Evolutionary conservation across 2,888 invertebrate species (phyloP), one percentile per base, ranked within the genome.

Genomic region (Platycheirus albimanus): DNA sequence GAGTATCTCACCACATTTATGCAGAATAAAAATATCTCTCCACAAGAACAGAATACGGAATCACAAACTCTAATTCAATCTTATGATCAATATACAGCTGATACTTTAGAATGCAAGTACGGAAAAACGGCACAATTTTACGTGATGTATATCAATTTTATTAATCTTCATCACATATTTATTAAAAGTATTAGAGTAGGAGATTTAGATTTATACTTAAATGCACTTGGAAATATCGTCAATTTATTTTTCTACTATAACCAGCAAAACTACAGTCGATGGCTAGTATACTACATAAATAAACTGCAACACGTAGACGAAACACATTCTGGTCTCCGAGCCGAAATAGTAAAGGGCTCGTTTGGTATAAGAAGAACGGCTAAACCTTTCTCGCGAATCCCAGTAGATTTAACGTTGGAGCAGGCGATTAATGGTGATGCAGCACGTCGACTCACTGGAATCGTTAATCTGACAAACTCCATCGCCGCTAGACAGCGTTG

Each of bases 361-460:
- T 41, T 41, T 41, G 41, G 41, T 13, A 41, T 41, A 2, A 41
- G 11, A 86, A 75, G 88, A 78, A 89, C 78, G 4, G 45, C 56
- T 20, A 89, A 89, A 67, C 61, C 86, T 13, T 89, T 88, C 85
- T 89, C 89, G 3, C 85, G 86, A 77, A 72, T 84, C 24, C 87
- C 88, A 0, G 85, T 88, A 67, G 89, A 89, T 78, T 67, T 89
- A 5, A 86, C 86, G 15, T 64, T 89, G 7, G 88, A 89, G 69
- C 88, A 88, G 81, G 89, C 88, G 0, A 87, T 89, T 3, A 89
- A 88, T 74, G 87, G 86, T 24, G 86, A 88, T 76, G 88, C 88
- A 63, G 87, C 86, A 10, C 85, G 78, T 33, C 83, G 71, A 63
- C 69, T 88, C 2, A 85, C 85, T 3, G 87, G 87, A 30, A 83